Base-by-base conservation (phyloP, 2,797 vertebrate species). In the Mus caroli region DNA sequence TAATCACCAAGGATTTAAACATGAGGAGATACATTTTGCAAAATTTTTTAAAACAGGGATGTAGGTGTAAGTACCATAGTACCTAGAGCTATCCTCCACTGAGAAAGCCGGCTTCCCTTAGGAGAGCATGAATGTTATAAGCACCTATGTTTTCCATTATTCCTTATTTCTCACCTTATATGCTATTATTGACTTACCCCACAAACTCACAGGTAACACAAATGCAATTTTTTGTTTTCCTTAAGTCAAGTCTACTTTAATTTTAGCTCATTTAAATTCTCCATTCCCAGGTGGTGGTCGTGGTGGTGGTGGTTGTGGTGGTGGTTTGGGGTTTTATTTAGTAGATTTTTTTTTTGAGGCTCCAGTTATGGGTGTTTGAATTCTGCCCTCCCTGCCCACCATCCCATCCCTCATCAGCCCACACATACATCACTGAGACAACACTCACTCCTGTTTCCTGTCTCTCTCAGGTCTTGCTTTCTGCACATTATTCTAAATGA, bases 151-250 rank as follows among this genome's bases (percentile, higher is more conserved):
- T 64, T 92, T 73, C 76, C 20, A 88, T 3, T 3, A 71, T 76
- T 46, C 43, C 31, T 76, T 88, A 24, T 37, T 31, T 71, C 4
- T 69, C 71, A 9, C n/a, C 37, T 56, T 78, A 60, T 10, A 4
- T 75, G 9, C 10, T 69, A 54, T 37, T 95, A 69, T 62, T 50
- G 24, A 79, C 40, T 80, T 90, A 64, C 86, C 79, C 28, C 62
- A 94, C 14, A 76, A 90, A 85, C 8, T 40, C 83, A 79, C 17
- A 43, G 8, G 34, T 15, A 56, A 73, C 12, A 94, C 17, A 87
- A 67, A 76, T 50, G 58, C 20, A 52, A 67, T 75, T 93, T 90
- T 87, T 8, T 26, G 43, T 34, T 86, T 95, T 92, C 56, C 75
- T 94, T 22, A 78, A 89, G 31, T 46, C 43, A 67, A 75, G 37